Percentiles rank a stretch among this genome's conserved stretches.
These are phyloP conservation scores for Hoplostethus mediterraneus DNA, from an alignment of 2,797 vertebrate species.

Conservation along the genomic window DNA sequence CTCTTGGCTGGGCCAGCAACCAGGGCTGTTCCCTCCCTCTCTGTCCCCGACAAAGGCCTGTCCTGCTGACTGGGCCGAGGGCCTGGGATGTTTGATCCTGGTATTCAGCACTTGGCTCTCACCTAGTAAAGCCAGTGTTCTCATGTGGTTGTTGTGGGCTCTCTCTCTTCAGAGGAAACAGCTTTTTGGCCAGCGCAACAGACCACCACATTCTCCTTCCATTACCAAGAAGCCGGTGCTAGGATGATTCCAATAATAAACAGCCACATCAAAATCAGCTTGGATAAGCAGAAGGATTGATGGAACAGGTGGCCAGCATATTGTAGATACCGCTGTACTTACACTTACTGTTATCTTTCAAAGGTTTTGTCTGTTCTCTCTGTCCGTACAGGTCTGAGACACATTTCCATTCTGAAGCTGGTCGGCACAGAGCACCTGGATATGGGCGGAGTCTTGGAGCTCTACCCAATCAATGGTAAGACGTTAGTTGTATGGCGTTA, in stretches of 20 bases:
- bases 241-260: conserved; percentile 48
- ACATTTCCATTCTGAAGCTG: conserved; percentile 95
- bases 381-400: conserved; percentile 89
- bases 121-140: conserved; percentile 50
- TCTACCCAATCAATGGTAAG: conserved; percentile 98
- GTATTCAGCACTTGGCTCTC: conserved; percentile 62
- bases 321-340: conserved; percentile 9
- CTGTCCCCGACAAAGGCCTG: conserved; percentile 51
- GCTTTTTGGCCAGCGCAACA: conserved; percentile 53
- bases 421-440: conserved; percentile 88
- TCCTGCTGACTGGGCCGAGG: conserved; percentile 66
- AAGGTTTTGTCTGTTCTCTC: conserved; percentile 17
- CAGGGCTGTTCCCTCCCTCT: conserved; percentile 20
- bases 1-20: conserved; percentile 53
- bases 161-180: conserved; percentile 56
- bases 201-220: conserved; percentile 47
- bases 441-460: conserved; percentile 93
- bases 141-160: conserved; percentile 56
- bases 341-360: conserved; percentile 1
- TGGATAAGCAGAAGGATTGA: conserved; percentile 8
- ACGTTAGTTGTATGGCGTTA: neutral
- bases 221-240: conserved; percentile 31
- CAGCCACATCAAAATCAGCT: conserved; percentile 20
- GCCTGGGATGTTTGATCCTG: conserved; percentile 57
- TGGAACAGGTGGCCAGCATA: conserved; percentile 22